Base-by-base conservation (phyloP, 2,888 invertebrate genomes). In the Spatulosminthurus flaviceps region DNA sequence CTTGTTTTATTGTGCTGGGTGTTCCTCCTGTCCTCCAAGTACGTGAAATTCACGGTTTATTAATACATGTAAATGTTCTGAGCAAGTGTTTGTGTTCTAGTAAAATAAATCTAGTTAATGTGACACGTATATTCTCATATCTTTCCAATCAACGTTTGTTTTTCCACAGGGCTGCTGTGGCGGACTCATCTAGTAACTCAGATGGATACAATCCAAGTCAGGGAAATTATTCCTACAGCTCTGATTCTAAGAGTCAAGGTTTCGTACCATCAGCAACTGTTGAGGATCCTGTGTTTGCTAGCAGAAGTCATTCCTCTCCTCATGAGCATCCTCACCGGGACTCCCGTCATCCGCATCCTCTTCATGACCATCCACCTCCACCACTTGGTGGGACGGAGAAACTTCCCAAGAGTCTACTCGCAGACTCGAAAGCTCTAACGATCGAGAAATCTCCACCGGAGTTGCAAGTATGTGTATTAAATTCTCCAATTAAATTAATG, bases 361-460 rank as follows among this genome's bases (percentile, higher is more conserved):
- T 41, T 21, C 70, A 29, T 22, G 28, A 70, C 1, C 41, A 70
- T 70, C 70, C n/a, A 21, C 70, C 34, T 13, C 75, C 64, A 26
- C 75, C 60, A 21, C 64, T 66, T 43, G 76, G 76, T 7, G 66
- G 66, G 1, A 11, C n/a, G 9, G 64, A 75, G 4, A 76, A 76
- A 41, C 42, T 19, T 24, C 21, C 76, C 0, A 76, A 76, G n/a
- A 43, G 76, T n/a, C 9, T 64, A 24, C 16, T 51, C 2, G 7
- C 22, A 11, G 76, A 76, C 16, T 64, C 74, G 0, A 86, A 97
- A 95, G 83, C 79, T 24, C n/a, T 82, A 1, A 11, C 78, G 7
- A 76, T 83, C 28, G 81, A 82, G 51, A 83, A 83, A 72, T 77
- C 81, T 1, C 82, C 84, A 9, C 84, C 84, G 19, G 84, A 84